Conservation (phyloP, 2,113 vertebrate species). For the Mionectes macconnelli region DNA sequence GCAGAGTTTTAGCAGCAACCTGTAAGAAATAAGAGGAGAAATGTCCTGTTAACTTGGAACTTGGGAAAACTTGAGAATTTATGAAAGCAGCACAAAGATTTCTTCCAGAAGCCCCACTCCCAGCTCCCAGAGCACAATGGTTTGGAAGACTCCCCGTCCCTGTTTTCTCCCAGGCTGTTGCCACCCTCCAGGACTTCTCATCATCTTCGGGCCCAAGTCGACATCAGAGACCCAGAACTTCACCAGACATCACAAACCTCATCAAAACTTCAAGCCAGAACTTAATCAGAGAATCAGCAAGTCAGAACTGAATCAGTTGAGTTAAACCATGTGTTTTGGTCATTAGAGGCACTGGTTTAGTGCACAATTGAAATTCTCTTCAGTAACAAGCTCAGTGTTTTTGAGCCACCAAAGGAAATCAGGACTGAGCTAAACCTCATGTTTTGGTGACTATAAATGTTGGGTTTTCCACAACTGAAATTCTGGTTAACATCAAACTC, state of each 20-base stretch:
- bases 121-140: background rate
- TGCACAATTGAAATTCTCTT: background rate
- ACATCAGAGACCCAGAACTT: background rate
- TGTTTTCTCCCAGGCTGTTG: background rate
- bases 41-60: background rate
- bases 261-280: background rate
- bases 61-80: background rate
- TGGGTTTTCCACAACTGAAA: background rate
- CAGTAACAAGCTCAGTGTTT: background rate
- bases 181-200: background rate
- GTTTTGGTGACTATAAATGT: background rate
- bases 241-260: background rate
- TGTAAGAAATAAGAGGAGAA: constrained; percentile 69
- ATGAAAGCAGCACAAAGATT: background rate
- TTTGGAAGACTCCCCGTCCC: background rate
- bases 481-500: background rate
- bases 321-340: background rate
- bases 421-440: background rate
- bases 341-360: background rate
- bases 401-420: background rate
- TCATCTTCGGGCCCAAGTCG: background rate
- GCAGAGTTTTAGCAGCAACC: constrained; percentile 98
- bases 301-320: background rate
- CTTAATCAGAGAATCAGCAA: background rate
- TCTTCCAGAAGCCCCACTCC: background rate